Conservation (phyloP, 1,140 invertebrate genomes). For the Cephus cinctus region DNA sequence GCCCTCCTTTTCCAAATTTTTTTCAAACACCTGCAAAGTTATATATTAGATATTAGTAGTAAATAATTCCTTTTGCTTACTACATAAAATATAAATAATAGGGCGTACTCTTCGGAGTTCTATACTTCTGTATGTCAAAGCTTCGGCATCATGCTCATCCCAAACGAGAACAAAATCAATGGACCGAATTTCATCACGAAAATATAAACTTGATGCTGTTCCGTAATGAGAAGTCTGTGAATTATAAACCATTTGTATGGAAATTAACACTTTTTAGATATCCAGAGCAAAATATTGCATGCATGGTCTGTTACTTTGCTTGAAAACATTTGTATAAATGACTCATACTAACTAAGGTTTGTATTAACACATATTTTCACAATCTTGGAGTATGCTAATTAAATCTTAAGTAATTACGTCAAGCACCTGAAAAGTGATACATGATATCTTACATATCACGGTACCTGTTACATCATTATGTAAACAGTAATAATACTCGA, state of each 20-base stretch:
- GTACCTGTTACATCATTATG: too few species aligned
- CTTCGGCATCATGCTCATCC: slow-evolving; percentile 53
- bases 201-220: slow-evolving; percentile 54
- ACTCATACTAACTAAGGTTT: too few species aligned
- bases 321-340: too few species aligned
- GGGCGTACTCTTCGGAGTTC: slow-evolving; percentile 36
- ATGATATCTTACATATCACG: too few species aligned
- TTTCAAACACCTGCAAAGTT: slow-evolving; percentile 61
- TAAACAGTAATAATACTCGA: neutral
- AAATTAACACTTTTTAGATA: too few species aligned
- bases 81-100: neutral
- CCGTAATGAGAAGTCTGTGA: slow-evolving; percentile 14
- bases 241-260: neutral
- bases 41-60: neutral
- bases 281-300: too few species aligned
- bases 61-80: neutral
- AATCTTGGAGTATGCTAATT: too few species aligned
- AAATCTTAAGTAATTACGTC: too few species aligned
- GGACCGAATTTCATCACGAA: slow-evolving; percentile 66
- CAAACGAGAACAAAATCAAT: slow-evolving; percentile 80
- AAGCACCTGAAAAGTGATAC: too few species aligned
- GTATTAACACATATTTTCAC: too few species aligned
- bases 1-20: slow-evolving; percentile 67
- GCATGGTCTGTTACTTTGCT: too few species aligned
- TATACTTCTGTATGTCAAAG: slow-evolving; percentile 31